phyloP scores from a whole-genome alignment of 1,140 invertebrate species.

The Drosophila rufa region DNA sequence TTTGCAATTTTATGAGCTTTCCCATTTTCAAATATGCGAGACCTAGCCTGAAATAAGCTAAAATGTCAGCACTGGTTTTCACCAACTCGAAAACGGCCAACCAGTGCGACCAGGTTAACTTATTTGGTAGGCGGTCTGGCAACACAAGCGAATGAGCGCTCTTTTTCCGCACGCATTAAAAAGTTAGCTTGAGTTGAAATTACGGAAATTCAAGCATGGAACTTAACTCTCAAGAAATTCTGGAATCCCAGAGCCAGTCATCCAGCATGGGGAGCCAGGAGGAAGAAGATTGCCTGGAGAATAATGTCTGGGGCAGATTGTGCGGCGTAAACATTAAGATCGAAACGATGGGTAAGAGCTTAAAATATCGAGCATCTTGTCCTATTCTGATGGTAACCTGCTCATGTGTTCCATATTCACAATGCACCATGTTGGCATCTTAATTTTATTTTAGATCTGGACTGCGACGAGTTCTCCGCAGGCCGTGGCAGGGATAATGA shows the following conservation, averaged over 20 bases:
- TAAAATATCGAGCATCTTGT: constrained; percentile 64
- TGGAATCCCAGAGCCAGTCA: constrained; percentile 71
- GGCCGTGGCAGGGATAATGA: constrained; percentile 73
- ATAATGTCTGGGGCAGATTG: constrained; percentile 67
- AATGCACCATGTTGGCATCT: no score
- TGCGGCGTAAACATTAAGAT: constrained; percentile 78
- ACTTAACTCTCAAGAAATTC: constrained; percentile 56
- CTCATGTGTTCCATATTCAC: constrained; percentile 16
- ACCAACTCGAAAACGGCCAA: no score
- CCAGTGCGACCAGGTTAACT: no score
- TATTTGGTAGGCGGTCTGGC: no score
- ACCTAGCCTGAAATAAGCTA: no score
- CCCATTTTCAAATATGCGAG: no score
- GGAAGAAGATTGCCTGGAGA: constrained; percentile 63
- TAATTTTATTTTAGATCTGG: constrained; percentile 58
- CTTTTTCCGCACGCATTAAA: no score
- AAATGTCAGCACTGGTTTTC: no score
- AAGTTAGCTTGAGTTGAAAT: not conserved
- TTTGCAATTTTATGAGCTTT: no score
- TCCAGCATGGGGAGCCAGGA: constrained; percentile 73
- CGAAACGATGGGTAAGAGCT: constrained; percentile 74
- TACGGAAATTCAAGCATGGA: constrained; percentile 50
- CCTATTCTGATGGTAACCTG: constrained; percentile 72
- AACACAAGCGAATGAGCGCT: no score
- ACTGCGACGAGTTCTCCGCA: constrained; percentile 65